Evolutionary conservation across 37 sponge, comb jelly and placozoan species (phyloP), one percentile per base, ranked within the genome.

Genomic region (Chondrosia reniformis): DNA sequence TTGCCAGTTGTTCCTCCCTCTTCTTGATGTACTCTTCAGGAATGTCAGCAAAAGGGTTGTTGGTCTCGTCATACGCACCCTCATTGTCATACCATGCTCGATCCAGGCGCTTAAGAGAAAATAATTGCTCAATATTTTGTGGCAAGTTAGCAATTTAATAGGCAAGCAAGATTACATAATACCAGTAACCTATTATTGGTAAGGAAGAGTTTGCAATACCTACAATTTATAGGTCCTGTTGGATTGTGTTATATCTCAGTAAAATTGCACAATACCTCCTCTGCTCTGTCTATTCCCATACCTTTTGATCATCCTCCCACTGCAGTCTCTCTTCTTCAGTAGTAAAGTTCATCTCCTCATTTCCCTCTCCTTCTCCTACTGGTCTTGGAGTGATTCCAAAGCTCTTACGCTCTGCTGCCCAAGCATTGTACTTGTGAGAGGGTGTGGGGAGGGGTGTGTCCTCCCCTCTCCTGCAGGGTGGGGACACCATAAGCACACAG

Each of bases 61-160:
- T 85, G 44, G 85, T 85, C 31, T 90, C 94, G 80, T 99, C 97
- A 80, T 96, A 99, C 0, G 88, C 93, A 49, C 87, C 88, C 77
- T 99, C 99, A 82, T 87, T 67, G 77, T 90, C 94, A 45, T 99
- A 99, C 99, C 99, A 99, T 13, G 94, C 97, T n/a, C 99, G 85
- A 40, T 99, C 99, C 78, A 99, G 75, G 22, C 90, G 69, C 92
- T 96, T 55, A 38, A 64, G 43, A 7, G 46, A 45, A 63, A 52
- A 55, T 41, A 71, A 28, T 22, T 46, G 63, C 43, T 34, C 73
- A 37, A 43, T 22, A 69, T 12, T 13, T 28, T 6, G 45, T 15
- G 24, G 21, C 73, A 69, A 30, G 33, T n/a, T 25, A 44, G 28
- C 73, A 69, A 6, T 19, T 7, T n/a, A n/a, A n/a, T n/a, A n/a